Conservation (phyloP, 2,797 vertebrate genomes). For the Poecile montanus region DNA sequence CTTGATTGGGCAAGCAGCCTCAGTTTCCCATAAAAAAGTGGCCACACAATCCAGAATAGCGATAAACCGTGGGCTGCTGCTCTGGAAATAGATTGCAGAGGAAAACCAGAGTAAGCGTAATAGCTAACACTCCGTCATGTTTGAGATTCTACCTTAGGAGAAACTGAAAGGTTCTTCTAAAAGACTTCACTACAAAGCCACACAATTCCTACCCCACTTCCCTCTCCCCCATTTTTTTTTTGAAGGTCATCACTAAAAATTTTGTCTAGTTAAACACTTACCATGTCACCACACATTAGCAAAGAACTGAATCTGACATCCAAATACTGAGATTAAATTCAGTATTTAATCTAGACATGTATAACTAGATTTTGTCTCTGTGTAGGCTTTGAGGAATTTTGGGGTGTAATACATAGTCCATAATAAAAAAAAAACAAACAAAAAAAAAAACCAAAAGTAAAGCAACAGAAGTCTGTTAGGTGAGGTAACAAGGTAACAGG, state of each 20-base stretch:
- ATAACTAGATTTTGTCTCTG: neutral
- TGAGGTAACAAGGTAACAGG: neutral
- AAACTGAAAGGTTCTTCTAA: neutral
- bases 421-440: neutral
- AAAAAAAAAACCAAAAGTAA: neutral
- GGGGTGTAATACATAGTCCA: neutral
- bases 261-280: neutral
- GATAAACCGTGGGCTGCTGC: constrained; percentile 83
- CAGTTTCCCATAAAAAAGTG: constrained; percentile 90
- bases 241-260: neutral
- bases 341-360: neutral
- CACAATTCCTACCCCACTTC: neutral
- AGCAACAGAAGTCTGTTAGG: neutral
- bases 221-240: neutral
- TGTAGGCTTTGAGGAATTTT: neutral
- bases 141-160: neutral
- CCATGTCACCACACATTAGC: neutral
- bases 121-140: neutral
- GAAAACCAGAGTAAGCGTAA: neutral
- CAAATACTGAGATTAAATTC: neutral
- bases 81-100: constrained; percentile 72
- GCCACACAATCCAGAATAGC: constrained; percentile 85
- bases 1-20: constrained; percentile 88
- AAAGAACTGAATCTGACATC: neutral
- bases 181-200: neutral